Conservation (phyloP, 2,888 invertebrate species). For the Drosophila melanosoma region DNA sequence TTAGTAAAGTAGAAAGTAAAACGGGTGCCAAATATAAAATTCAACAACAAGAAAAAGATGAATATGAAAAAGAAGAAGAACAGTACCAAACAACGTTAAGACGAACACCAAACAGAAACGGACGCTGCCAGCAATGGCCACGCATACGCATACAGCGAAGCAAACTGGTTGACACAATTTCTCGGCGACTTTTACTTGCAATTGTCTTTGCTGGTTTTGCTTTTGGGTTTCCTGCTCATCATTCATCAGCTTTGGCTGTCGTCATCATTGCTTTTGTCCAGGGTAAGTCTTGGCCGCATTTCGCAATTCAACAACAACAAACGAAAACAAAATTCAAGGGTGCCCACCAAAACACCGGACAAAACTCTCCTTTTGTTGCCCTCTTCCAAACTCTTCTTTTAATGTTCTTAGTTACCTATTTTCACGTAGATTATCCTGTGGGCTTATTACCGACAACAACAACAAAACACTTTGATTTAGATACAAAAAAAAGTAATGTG, state of each 20-base stretch:
- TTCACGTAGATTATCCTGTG: slow-evolving; percentile 45
- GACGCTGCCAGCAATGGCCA: slow-evolving; percentile 19
- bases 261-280: slow-evolving; percentile 53
- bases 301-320: slow-evolving; percentile 27
- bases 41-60: slow-evolving; percentile 15
- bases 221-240: slow-evolving; percentile 58
- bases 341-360: not conserved
- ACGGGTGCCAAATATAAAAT: slow-evolving; percentile 64
- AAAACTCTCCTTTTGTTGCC: not conserved
- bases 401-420: slow-evolving; percentile 43
- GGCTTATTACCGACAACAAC: slow-evolving; percentile 22
- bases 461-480: slow-evolving; percentile 27
- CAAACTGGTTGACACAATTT: slow-evolving; percentile 81
- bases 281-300: slow-evolving; percentile 61
- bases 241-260: slow-evolving; percentile 18
- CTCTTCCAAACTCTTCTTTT: not conserved
- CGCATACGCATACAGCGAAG: slow-evolving; percentile 28
- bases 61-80: slow-evolving; percentile 15
- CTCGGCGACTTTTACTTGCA: slow-evolving; percentile 77
- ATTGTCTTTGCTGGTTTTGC: slow-evolving; percentile 51
- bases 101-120: slow-evolving; percentile 51
- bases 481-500: slow-evolving; percentile 19
- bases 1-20: slow-evolving; percentile 55
- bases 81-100: slow-evolving; percentile 23
- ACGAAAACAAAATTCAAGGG: not conserved